phyloP scores from a whole-genome alignment of 2,113 vertebrate species.

The Prolemur simus region DNA sequence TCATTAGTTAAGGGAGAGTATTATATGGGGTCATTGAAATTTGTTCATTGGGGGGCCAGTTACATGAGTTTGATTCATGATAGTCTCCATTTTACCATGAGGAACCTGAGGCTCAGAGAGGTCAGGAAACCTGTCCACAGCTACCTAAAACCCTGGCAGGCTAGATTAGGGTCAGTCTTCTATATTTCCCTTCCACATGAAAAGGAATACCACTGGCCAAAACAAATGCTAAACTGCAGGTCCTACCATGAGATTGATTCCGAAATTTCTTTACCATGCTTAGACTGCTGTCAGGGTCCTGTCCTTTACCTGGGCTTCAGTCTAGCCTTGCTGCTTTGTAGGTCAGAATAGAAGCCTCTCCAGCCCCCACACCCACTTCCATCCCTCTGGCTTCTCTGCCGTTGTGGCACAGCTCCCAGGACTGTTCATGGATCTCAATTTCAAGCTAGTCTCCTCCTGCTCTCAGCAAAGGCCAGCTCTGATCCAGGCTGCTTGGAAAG shows the following conservation, averaged over 20 bases:
- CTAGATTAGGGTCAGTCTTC: background rate
- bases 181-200: background rate
- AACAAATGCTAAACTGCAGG: background rate
- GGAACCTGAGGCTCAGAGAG: background rate
- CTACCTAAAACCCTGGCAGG: background rate
- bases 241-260: background rate
- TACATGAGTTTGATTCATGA: background rate
- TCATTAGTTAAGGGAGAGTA: no score
- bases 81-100: background rate
- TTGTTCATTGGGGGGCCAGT: no score
- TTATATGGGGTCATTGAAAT: no score
- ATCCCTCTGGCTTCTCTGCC: background rate
- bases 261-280: background rate
- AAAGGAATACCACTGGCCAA: background rate
- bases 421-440: background rate
- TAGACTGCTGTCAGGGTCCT: background rate
- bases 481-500: background rate
- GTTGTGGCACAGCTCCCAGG: background rate
- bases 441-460: background rate
- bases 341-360: background rate
- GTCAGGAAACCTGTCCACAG: background rate
- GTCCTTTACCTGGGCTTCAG: background rate
- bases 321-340: background rate
- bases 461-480: background rate
- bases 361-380: background rate